These are phyloP conservation scores for Oncorhynchus gorbuscha DNA, from an alignment of 2,113 vertebrate species.

Conservation along the genomic window DNA sequence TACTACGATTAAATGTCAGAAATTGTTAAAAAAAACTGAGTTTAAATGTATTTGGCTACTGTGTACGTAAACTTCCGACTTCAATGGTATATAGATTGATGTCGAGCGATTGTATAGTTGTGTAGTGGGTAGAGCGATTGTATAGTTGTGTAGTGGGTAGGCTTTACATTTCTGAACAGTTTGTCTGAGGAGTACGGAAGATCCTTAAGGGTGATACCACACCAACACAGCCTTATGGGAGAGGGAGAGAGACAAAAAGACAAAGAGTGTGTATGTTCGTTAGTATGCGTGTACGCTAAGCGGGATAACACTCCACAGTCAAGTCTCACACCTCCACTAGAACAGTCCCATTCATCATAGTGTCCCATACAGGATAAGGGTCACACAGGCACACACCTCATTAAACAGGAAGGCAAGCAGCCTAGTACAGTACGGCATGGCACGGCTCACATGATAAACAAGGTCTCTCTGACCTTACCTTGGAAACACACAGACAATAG, in stretches of 20 bases:
- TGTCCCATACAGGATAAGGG: constrained; percentile 38
- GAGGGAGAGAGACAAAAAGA: neutral
- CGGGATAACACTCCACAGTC: constrained; percentile 31
- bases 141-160: neutral
- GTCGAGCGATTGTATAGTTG: neutral
- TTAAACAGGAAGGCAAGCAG: constrained; percentile 14
- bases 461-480: constrained; percentile 40
- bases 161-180: neutral
- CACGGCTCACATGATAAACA: constrained; percentile 22
- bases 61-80: too few relatives aligned
- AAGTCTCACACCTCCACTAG: constrained; percentile 45
- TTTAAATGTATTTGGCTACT: too few relatives aligned
- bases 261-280: neutral
- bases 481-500: constrained; percentile 11
- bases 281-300: neutral
- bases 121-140: neutral
- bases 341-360: constrained; percentile 51
- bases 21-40: too few relatives aligned
- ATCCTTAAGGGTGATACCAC: neutral
- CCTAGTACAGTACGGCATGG: neutral
- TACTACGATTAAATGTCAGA: too few relatives aligned
- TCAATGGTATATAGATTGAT: too few relatives aligned
- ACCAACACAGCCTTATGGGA: neutral
- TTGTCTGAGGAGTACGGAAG: neutral
- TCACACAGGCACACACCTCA: constrained; percentile 28